Evolutionary conservation across 2,113 vertebrate genomes (phyloP), one percentile per base, ranked within the genome.

Genomic region (Pachyramphus minor): DNA sequence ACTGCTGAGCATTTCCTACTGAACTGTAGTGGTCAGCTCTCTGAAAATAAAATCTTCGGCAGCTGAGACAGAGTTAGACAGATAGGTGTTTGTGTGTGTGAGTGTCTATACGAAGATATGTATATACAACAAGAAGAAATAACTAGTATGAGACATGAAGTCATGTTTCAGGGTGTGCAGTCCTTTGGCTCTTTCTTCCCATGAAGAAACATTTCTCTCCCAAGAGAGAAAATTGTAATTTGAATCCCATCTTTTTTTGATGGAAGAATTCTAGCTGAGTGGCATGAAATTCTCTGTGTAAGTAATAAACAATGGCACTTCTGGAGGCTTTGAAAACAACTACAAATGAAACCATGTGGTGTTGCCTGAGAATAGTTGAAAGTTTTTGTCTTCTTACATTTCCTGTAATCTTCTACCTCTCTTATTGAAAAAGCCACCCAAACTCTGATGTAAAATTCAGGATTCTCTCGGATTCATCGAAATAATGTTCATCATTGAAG

Each of bases 221-320:
- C 37, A 49, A 17, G 31, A 58, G 19, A 56, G n/a, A 77, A 73
- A 71, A 58, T 42, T 77, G 17, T 56, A 28, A 63, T 90, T 87
- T 56, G 53, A 84, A 52, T 73, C 39, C 72, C 58, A 12, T 24
- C 5, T 19, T 45, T 67, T 88, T 80, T 59, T n/a, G 20, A 52
- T 72, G 58, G 45, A 87, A 83, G 23, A 64, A 58, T 66, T 86
- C 63, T 84, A 44, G 35, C 63, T 76, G 73, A 74, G 18, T 41
- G 59, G 15, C 69, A 77, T n/a, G 44, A 84, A 89, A 71, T 28
- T n/a, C n/a, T 12, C 31, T 66, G 8, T 52, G 1, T 49, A 37
- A 84, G 52, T 62, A 67, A 37, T 21, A 52, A 91, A 89, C 56
- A 90, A 35, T 75, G 71, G 47, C 72, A 84, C 56, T 89, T 89